phyloP scores from a whole-genome alignment of 2,797 vertebrate species.

The Alcedo quadribrachys region DNA sequence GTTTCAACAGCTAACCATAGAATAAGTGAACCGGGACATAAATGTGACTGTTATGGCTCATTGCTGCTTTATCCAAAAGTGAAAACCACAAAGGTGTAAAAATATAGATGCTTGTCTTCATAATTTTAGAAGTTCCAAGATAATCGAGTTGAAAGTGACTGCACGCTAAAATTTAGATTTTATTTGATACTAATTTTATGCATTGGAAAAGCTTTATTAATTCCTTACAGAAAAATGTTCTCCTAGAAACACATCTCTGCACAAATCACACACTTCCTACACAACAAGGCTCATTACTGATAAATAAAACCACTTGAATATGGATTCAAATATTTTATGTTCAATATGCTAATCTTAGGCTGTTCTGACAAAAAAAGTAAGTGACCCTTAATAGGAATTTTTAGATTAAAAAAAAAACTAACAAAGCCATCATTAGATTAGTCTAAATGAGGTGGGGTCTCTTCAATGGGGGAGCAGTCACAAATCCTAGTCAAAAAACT shows the following conservation, averaged over 20 bases:
- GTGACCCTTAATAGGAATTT: not conserved
- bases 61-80: not conserved
- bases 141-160: not conserved
- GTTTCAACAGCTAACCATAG: not conserved
- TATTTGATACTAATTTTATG: not conserved
- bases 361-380: not conserved
- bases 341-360: not conserved
- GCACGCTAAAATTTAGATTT: not conserved
- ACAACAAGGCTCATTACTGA: not conserved
- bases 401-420: not conserved
- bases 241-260: not conserved
- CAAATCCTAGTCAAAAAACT: not conserved
- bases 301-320: not conserved
- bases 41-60: not conserved
- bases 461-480: not conserved
- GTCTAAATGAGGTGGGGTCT: not conserved
- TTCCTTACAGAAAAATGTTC: not conserved
- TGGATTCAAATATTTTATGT: not conserved
- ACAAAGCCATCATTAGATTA: not conserved
- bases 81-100: not conserved
- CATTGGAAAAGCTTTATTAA: not conserved
- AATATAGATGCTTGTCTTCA: not conserved
- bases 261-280: not conserved
- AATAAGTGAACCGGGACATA: not conserved
- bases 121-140: not conserved